Conservation (phyloP, 2,888 invertebrate species). For the Latrodectus hesperus region DNA sequence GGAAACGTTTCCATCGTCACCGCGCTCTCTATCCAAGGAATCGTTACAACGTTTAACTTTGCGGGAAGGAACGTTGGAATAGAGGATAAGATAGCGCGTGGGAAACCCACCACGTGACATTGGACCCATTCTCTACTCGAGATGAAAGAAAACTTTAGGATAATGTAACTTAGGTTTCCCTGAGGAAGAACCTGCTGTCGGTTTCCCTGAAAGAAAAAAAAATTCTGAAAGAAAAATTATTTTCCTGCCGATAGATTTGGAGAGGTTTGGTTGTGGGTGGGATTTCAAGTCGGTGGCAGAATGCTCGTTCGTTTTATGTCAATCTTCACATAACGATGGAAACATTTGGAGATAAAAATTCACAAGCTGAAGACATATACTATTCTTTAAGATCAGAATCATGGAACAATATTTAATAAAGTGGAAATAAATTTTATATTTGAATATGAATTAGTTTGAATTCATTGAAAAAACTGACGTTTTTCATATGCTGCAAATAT, state of each 20-base stretch:
- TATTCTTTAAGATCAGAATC: neutral
- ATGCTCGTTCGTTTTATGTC: neutral
- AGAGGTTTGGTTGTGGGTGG: neutral
- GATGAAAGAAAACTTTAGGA: conserved; percentile 26
- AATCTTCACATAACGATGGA: too few species aligned
- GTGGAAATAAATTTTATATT: neutral
- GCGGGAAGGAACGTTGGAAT: neutral
- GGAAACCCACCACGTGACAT: conserved; percentile 39
- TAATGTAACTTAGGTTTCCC: conserved; percentile 35
- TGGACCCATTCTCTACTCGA: conserved; percentile 3
- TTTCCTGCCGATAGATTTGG: neutral
- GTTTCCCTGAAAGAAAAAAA: conserved; percentile 13
- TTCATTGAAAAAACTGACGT: too few species aligned
- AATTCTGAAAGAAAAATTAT: too few species aligned
- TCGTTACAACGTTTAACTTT: conserved; percentile 22
- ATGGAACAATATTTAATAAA: neutral
- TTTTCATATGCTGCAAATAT: too few species aligned
- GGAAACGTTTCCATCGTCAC: conserved; percentile 17
- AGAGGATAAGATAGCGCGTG: conserved; percentile 48
- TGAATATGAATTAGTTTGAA: too few species aligned
- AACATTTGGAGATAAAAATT: neutral
- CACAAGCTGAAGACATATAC: neutral
- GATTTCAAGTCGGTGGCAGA: neutral
- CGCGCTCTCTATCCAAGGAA: neutral
- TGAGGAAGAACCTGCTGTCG: conserved; percentile 10